Base-by-base conservation (phyloP, 2,888 invertebrate species). In the Leucophora obtusa region DNA sequence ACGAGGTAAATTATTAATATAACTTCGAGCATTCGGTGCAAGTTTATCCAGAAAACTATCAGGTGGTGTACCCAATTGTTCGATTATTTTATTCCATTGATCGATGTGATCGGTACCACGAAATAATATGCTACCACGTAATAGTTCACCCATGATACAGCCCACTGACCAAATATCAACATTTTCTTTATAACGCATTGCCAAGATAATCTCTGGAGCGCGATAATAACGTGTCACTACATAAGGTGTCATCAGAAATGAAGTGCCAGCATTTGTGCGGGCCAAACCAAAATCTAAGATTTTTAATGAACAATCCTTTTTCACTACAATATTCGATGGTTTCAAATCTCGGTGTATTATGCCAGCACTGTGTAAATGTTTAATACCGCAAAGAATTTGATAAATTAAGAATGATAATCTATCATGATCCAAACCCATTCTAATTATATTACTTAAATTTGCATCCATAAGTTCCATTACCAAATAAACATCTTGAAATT, bases 391-490 rank as follows among this genome's bases (percentile, higher is more conserved):
- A 76, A 99, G 93, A 97, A 99, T 98, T 93, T 99, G 99, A 91
- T 99, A 99, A 50, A 99, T 94, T 86, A 99, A 94, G 91, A 99
- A 99, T 87, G 98, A 98, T 97, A 99, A 98, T 86, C 99, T 93
- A 91, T 99, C 99, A 92, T 99, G 99, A 91, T 99, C 99, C 89
- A 99, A 92, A 91, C 99, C 99, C 99, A 99, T 99, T 92, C 99
- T 98, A 87, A 99, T 98, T 83, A 99, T 97, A 92, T 98, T 98
- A 92, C 98, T 99, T 86, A 99, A 93, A 92, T 99, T 99, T 72
- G 99, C 99, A 92, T 99, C 99, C 99, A 99, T 99, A 89, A 99
- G 93, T 92, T 99, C 99, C 98, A 99, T 99, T 86, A 99, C 99
- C 87, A 98, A 93, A 92, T 98, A 99, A 84, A 99, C 98, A 92